Evolutionary conservation across 2,888 invertebrate genomes (phyloP), one percentile per base, ranked within the genome.

Genomic region (Drosophila nr. fundita): DNA sequence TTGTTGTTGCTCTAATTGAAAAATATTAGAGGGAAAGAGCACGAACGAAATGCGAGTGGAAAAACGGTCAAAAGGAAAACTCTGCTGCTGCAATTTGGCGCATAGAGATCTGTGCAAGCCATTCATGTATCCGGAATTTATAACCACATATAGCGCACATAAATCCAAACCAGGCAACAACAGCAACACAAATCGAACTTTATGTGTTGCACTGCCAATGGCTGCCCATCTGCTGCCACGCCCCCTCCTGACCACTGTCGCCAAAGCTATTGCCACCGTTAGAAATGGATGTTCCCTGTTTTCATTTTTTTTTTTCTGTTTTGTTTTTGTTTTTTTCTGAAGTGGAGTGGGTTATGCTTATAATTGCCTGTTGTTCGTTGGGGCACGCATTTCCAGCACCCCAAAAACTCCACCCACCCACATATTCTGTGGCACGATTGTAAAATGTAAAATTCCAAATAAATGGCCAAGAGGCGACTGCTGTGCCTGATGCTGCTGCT

Each of bases 231-330:
- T 76, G 80, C 78, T 82, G 77, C 78, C 79, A 73, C 83, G 60
- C 65, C 54, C 63, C 52, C 30, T 30, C 10, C n/a, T 8, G 11
- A 30, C 54, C 76, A 82, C 83, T 89, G 89, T 89, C 87, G 87
- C 87, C 89, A 89, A 87, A 86, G 89, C 87, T 87, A 89, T 89
- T 87, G 87, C 89, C 87, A 89, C 87, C 78, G 82, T 83, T 89
- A 87, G 82, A 81, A 87, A 79, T 84, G 73, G 83, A 73, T 76
- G 81, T 67, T 74, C 78, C 80, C 70, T 64, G 73, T 55, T 63
- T 68, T 63, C 58, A 54, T 36, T 15, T 57, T 58, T 59, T 59
- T 40, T 52, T 38, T 29, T 4, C 45, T 8, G 24, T 18, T 52
- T 24, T 27, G 27, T n/a, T 24, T 42, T 32, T 15, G 6, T 5